Evolutionary conservation across 2,113 vertebrate species (phyloP), one percentile per base, ranked within the genome.

Genomic region (Melanerpes aurifrons): DNA sequence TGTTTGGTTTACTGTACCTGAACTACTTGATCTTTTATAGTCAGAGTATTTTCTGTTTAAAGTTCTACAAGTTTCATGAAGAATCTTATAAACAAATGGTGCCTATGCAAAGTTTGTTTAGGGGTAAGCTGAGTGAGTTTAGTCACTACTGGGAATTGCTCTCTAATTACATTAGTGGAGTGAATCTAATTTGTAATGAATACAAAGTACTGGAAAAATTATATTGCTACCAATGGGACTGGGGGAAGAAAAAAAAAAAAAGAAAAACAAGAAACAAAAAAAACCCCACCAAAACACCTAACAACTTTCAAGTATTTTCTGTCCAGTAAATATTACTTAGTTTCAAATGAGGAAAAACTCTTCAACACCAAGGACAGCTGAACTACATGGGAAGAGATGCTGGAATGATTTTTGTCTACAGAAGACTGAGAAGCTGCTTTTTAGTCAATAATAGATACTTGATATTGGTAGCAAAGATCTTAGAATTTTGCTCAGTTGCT

Each of bases 1-100:
- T 48, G 28, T n/a, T 13, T 22, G n/a, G 25, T 66, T 64, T 35
- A 15, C 26, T 67, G 3, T 20, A 20, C 0, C 0, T 37, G 18
- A 67, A 3, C 4, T 28, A 48, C 1, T 54, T n/a, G 14, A 40
- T 84, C 35, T 48, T 47, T 75, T 0, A 15, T 10, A n/a, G 17
- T 45, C 5, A 31, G 48, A 86, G 62, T 1, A 3, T 4, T 32
- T 32, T 40, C 53, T 59, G 25, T 26, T 43, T 22, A 4, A 79
- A 35, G 1, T 62, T 69, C 66, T 76, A 7, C 5, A 50, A 3
- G 17, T 62, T 70, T 18, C 63, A 8, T 12, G 16, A 50, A 35
- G 47, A 53, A 56, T 71, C 31, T 68, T 73, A 53, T 21, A 63
- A 61, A 53, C 13, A 6, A 64, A 37, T 18, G 3, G 7, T 61